Base-by-base conservation (phyloP, 2,113 vertebrate genomes). In the Lepidiolamprologus cunningtoni region DNA sequence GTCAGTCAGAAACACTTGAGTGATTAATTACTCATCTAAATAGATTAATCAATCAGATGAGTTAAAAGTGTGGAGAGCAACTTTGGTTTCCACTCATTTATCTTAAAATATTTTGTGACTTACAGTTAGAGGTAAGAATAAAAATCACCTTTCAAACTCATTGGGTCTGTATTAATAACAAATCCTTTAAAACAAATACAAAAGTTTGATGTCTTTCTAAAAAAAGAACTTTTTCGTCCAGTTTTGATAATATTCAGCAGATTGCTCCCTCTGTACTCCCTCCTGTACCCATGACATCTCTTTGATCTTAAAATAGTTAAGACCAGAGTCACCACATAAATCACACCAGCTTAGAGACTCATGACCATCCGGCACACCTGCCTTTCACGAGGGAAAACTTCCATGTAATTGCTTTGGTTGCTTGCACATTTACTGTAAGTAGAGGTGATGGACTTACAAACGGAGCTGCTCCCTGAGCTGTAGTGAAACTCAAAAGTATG, bases 1-100 rank as follows among this genome's bases (percentile, higher is more conserved):
- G 99, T 99, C 91, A 96, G 96, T 84, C 82, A 71, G 7, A 55
- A 16, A 19, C 82, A 57, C 33, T 17, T 45, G 14, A 68, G 3
- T 66, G 33, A 66, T 61, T 61, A 7, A 68, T 73, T 73, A 6
- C 21, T 26, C 0, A 28, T 73, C 21, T 73, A 26, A 4, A 9
- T 0, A 50, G 16, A 76, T 11, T 76, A 26, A 76, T 11, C 42
- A 76, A 19, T 45, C 71, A n/a, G 42, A 28, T 76, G 42, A 76
- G 68, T 26, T 73, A 26, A 71, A 40, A 26, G 14, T 26, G 45
- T 47, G 14, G 23, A 28, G 23, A 50, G 16, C 68, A 50, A 45
- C 9, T 5, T 47, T 47, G 0, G 1, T 45, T 26, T 26, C 37
- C 14, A 76, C 3, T 5, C 0, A 26, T 47, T 76, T 47, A 45